Percentiles rank a stretch among this genome's conserved stretches.
Evolutionary conservation across 1,140 invertebrate species (phyloP).

Genomic region (Oryctes rhinoceros): DNA sequence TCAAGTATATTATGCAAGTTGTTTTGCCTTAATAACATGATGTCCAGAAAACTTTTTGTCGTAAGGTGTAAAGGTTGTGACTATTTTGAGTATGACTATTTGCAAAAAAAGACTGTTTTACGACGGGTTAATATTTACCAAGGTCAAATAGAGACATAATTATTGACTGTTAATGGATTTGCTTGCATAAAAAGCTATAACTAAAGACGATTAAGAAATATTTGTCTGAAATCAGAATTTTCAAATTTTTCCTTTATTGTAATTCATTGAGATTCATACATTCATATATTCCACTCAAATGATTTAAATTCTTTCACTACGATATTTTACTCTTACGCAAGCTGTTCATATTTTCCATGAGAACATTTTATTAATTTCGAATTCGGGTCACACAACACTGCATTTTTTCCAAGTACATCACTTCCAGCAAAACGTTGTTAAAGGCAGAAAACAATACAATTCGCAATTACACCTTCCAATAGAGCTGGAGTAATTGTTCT

Average conservation of each 20-base stretch:
- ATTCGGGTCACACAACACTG: not conserved
- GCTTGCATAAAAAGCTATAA: no score
- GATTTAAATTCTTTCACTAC: no score
- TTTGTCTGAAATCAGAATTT: no score
- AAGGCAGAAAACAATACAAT: not conserved
- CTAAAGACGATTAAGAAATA: no score
- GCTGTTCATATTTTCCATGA: not conserved
- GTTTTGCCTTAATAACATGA: not conserved
- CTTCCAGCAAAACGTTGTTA: not conserved
- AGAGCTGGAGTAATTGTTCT: constrained; percentile 5
- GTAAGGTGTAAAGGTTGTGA: not conserved
- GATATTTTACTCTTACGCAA: not conserved
- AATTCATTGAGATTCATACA: no score
- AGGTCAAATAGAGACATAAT: no score
- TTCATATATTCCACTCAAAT: no score
- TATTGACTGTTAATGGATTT: no score
- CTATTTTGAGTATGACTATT: not conserved
- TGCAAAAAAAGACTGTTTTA: not conserved
- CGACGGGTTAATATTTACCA: no score
- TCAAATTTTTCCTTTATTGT: no score
- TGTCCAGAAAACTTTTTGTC: constrained; percentile 7
- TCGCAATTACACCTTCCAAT: constrained; percentile 23
- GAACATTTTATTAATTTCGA: not conserved
- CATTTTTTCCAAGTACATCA: not conserved
- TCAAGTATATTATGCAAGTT: not conserved